Base-by-base conservation (phyloP, 1,140 invertebrate genomes). In the Nasonia giraulti region DNA sequence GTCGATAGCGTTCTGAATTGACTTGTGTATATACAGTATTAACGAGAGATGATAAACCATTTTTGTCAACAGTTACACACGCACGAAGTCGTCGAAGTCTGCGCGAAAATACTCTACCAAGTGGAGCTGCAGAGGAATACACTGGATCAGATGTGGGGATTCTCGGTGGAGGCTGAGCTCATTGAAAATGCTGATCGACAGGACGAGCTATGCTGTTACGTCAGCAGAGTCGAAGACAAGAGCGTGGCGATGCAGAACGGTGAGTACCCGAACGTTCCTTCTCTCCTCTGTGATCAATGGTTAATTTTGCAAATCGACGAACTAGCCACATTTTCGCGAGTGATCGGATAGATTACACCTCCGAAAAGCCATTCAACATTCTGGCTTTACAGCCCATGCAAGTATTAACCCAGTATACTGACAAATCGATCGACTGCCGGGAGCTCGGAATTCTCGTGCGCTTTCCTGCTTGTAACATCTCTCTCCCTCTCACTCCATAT, bases 151-250 rank as follows among this genome's bases (percentile, higher is more conserved):
- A 98, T 98, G 97, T 99, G 98, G 97, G 98, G 98, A 84, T 98
- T 99, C 93, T 98, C 97, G 83, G 98, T 99, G 37, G 98, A 99
- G 92, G 98, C 98, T 5, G 98, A 99, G 92, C 94, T 99, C 75
- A 98, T 98, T 83, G 98, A 99, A 93, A 99, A 99, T 93, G 96
- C 97, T 20, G 98, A 99, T 91, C 94, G 97, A 73, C 98, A 99
- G 91, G 98, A 99, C 92, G 98, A 99, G 92, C 95, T 99, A 68
- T 98, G 98, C 92, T 98, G 98, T 92, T 99, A 99, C 93, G 97
- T 99, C 87, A 98, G 97, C 92, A 95, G 98, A 75, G 98, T 99
- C 79, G 97, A 98, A 91, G 97, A 98, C 89, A 97, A 98, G 89
- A 98, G 97, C 91, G 97, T 99, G 47, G 98, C 98, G 69, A 98